Base-by-base conservation (phyloP, 2,797 vertebrate species). In the Rhinatrema bivittatum region DNA sequence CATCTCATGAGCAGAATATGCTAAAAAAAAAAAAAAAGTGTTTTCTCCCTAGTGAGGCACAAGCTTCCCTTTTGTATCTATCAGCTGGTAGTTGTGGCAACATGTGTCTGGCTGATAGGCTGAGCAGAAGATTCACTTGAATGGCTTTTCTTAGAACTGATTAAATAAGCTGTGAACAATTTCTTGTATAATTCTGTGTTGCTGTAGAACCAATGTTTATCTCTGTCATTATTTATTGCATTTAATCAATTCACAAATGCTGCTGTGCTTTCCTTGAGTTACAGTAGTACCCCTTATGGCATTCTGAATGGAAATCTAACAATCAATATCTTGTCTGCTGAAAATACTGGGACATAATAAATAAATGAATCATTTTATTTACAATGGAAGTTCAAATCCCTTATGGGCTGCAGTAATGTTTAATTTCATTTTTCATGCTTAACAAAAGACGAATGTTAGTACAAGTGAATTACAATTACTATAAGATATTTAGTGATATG, bases 341-440 rank as follows among this genome's bases (percentile, higher is more conserved):
- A 64, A 73, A 75, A 80, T 67, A 58, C 64, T 28, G 48, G 50
- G 53, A 65, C 50, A 53, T 58, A 73, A 76, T 66, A 81, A 77
- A 82, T 79, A 71, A 81, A 82, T 79, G 71, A 81, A 74, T 79
- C 62, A 74, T 81, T 74, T 79, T 76, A 79, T 79, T 81, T 77
- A 72, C 59, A 79, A 73, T 72, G 79, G 68, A 77, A 76, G 53
- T 52, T 32, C 41, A 32, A 44, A 53, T 55, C 50, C 48, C 37
- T 57, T 70, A 63, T 65, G 56, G 40, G 69, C 78, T 70, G 57
- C 41, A 28, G 61, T 73, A 61, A 73, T 62, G 60, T 42, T 72
- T 36, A 64, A 64, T 76, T 56, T 68, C 53, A 71, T 78, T 76
- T 70, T 60, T 72, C 69, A 66, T 32, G 41, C 49, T 68, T 60